A percentile compares a stretch with the other conserved stretches of the same genome.
phyloP scores from a whole-genome alignment of 2,888 invertebrate genomes.

The Pyrgus malvae region DNA sequence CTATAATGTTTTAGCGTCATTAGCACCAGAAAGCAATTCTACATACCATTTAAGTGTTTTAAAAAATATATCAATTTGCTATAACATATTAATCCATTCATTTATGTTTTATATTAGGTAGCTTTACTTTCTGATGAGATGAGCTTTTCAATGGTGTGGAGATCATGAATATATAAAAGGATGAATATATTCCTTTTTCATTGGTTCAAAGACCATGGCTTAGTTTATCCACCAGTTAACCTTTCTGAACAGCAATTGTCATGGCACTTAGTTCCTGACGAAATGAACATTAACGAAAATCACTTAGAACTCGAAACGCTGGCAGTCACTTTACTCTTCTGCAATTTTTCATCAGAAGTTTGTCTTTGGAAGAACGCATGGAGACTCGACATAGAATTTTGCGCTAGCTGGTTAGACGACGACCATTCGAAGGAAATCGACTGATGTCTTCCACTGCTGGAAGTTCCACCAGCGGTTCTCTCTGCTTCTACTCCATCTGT shows the following conservation, averaged over 20 bases:
- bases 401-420: slow-evolving; percentile 86
- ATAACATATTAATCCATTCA: neutral
- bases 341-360: slow-evolving; percentile 73
- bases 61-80: neutral
- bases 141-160: slow-evolving; percentile 1
- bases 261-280: slow-evolving; percentile 64
- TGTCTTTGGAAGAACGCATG: slow-evolving; percentile 90
- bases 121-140: neutral
- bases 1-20: neutral
- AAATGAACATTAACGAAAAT: slow-evolving; percentile 39
- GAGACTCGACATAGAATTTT: slow-evolving; percentile 89
- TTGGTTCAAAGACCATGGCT: slow-evolving; percentile 1
- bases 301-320: slow-evolving; percentile 51
- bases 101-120: neutral
- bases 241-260: slow-evolving; percentile 50
- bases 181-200: neutral
- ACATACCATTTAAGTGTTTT: neutral
- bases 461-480: slow-evolving; percentile 78
- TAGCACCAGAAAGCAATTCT: neutral
- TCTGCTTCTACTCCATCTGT: slow-evolving; percentile 70
- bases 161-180: slow-evolving; percentile 1
- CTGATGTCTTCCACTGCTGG: slow-evolving; percentile 80
- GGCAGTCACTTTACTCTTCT: slow-evolving; percentile 63
- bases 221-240: slow-evolving; percentile 32
- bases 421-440: slow-evolving; percentile 90